Conservation (phyloP, 23 tunicate genomes). For the Oikopleura vanhoeffeni region DNA sequence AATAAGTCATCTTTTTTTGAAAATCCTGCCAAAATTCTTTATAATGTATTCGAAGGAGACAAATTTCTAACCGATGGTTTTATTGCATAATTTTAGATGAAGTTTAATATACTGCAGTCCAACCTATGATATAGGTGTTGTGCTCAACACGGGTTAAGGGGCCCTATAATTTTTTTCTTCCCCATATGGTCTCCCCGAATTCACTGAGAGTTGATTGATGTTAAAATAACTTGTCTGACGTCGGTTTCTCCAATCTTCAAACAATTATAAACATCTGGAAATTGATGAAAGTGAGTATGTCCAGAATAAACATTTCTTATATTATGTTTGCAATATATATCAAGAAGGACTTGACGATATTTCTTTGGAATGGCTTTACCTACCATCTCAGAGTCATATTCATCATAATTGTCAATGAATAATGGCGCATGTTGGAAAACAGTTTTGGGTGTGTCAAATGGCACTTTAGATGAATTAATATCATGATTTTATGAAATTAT, state of each 20-base stretch:
- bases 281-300: background rate
- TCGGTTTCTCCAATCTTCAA: background rate
- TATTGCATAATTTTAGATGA: too few relatives aligned
- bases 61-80: too few relatives aligned
- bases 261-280: background rate
- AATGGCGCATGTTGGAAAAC: slow-evolving; percentile 1
- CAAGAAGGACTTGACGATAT: background rate
- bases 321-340: background rate
- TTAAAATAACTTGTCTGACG: background rate
- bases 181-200: background rate
- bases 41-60: too few relatives aligned
- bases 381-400: background rate
- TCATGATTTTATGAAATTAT: too few relatives aligned
- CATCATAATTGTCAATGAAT: background rate
- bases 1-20: too few relatives aligned
- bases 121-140: too few relatives aligned
- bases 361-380: background rate
- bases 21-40: too few relatives aligned
- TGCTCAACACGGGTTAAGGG: too few relatives aligned
- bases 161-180: too few relatives aligned
- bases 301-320: background rate
- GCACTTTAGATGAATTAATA: too few relatives aligned
- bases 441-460: background rate
- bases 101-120: too few relatives aligned
- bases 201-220: background rate